A percentile compares a stretch with the other conserved stretches of the same genome.
Evolutionary conservation across 2,888 invertebrate genomes (phyloP).

Genomic region (Liopterus haemorrhoidalis): DNA sequence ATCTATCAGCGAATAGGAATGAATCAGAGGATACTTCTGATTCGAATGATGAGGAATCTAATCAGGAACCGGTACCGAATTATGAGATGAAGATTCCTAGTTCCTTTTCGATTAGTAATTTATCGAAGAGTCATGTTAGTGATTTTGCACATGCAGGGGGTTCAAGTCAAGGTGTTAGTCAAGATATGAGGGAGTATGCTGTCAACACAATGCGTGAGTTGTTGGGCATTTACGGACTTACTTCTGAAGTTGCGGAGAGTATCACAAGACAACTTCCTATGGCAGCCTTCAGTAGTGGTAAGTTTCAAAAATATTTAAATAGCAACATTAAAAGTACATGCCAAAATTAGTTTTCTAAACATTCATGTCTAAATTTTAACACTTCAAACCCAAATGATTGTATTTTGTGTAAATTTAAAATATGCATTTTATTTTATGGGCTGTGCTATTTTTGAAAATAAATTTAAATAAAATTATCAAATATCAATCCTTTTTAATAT

Average conservation of each 20-base stretch:
- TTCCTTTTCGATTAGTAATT: conserved; percentile 44
- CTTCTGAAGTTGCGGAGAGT: conserved; percentile 64
- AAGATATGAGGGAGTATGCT: conserved; percentile 67
- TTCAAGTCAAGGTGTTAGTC: conserved; percentile 35
- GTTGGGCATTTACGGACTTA: conserved; percentile 69
- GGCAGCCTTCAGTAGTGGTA: conserved; percentile 63
- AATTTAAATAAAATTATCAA: too few species aligned
- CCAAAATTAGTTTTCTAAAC: too few species aligned
- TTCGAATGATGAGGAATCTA: conserved; percentile 34
- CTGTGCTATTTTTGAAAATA: too few species aligned
- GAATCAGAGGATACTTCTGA: conserved; percentile 40
- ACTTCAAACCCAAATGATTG: too few species aligned
- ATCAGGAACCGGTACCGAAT: conserved; percentile 32
- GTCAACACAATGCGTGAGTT: conserved; percentile 75
- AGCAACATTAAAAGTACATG: too few species aligned
- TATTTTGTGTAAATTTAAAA: too few species aligned
- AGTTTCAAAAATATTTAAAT: too few species aligned
- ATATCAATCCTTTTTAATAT: too few species aligned
- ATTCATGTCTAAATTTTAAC: too few species aligned
- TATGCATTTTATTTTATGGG: too few species aligned
- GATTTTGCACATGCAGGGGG: conserved; percentile 29
- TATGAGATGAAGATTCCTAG: conserved; percentile 39
- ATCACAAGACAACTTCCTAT: conserved; percentile 64
- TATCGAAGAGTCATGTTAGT: conserved; percentile 43
- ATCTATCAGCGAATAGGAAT: conserved; percentile 39